Evolutionary conservation across 1,140 invertebrate species (phyloP).

Genomic region (Drosophila albomicans): DNA sequence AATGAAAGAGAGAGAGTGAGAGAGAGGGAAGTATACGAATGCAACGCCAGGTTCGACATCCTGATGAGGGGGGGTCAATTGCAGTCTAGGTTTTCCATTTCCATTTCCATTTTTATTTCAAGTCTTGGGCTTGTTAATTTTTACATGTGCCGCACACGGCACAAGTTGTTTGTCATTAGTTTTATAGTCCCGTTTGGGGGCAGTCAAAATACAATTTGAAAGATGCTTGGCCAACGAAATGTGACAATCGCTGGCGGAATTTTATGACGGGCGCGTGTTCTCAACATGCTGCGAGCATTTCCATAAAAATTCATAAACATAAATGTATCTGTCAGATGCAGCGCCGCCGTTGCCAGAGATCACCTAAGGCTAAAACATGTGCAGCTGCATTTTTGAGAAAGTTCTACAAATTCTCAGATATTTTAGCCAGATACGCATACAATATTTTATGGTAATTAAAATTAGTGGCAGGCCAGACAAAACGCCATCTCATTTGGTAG

Average conservation of each 20-base stretch:
- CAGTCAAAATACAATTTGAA: conserved; percentile 71
- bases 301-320: conserved; percentile 71
- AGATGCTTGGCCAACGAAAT: conserved; percentile 33
- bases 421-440: conserved; percentile 27
- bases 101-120: neutral
- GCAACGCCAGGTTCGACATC: conserved; percentile 41
- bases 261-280: conserved; percentile 75
- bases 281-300: conserved; percentile 47
- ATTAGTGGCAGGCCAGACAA: conserved; percentile 63
- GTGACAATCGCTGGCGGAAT: conserved; percentile 62
- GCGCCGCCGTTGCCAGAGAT: neutral
- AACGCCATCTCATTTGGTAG: conserved; percentile 54
- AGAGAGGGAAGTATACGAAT: conserved; percentile 24
- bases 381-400: conserved; percentile 62
- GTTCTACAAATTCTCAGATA: conserved; percentile 51
- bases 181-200: conserved; percentile 61
- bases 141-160: conserved; percentile 41
- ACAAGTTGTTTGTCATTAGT: conserved; percentile 69
- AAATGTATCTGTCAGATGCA: conserved; percentile 58
- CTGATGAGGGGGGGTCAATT: conserved; percentile 45
- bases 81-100: conserved; percentile 15
- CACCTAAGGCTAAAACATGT: conserved; percentile 27
- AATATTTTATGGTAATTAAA: conserved; percentile 74
- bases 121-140: conserved; percentile 36
- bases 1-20: too few relatives aligned